Base-by-base conservation (phyloP, 92 coral and sea anemone species). In the Zoanthus gigantus region DNA sequence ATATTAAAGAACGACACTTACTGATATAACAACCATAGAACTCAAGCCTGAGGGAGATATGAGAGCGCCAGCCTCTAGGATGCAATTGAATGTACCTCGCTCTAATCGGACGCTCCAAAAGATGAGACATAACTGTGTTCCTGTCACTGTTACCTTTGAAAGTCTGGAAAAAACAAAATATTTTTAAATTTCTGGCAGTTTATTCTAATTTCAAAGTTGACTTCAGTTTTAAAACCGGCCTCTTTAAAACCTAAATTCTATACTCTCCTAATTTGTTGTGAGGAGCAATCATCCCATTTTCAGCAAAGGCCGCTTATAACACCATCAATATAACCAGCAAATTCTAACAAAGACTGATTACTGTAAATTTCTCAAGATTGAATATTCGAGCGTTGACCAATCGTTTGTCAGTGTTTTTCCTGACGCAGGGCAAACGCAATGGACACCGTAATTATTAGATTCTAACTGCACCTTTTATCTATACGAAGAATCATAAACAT, bases 61-160 rank as follows among this genome's bases (percentile, higher is more conserved):
- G 95, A 17, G 88, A 67, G 83, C 91, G 89, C 95, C 95, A 92
- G 60, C 95, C 95, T 18, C 95, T 88, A 60, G 95, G 95, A 32
- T 79, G 87, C 9, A 92, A 72, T 6, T 79, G 88, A 71, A 92
- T 88, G 86, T 82, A 92, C 52, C 95, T 89, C 11, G 93, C 95
- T 56, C 78, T 79, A 16, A 92, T 87, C 3, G 95, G 83, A 11
- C 93, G 95, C 12, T 52, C 71, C 46, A 92, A 56, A 44, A 90
- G 63, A 72, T 92, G 91, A 11, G 87, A 76, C 9, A 58, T 76
- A 10, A 92, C 82, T 50, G 86, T 89, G 86, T 90, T 86, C 58
- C 91, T 83, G 84, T 92, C 95, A 0, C 86, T 75, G 63, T 90
- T 92, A 87, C 89, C 95, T 78, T 82, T 88, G 84, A 92, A 87